Conservation (phyloP, 2,888 invertebrate genomes). For the Molorchus minor region DNA sequence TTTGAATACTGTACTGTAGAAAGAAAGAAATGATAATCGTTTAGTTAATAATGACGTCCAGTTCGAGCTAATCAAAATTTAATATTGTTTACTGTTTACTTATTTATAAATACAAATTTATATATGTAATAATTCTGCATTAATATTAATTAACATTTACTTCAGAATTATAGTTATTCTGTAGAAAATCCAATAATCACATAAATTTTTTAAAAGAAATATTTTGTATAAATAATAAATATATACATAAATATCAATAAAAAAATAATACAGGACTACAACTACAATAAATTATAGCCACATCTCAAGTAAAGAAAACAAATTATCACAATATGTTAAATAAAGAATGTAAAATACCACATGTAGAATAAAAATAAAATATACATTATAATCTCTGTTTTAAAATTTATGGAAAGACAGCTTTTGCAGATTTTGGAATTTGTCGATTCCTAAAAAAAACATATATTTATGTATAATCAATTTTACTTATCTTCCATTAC, state of each 20-base stretch:
- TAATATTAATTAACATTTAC: no score
- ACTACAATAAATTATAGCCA: slow-evolving; percentile 15
- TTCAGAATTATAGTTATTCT: no score
- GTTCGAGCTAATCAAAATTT: no score
- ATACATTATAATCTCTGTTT: slow-evolving; percentile 1
- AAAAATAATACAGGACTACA: slow-evolving; percentile 24
- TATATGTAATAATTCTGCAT: no score
- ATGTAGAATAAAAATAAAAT: slow-evolving; percentile 7
- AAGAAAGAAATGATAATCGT: no score
- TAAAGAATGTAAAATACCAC: slow-evolving; percentile 20
- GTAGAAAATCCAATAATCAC: no score
- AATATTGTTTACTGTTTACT: no score
- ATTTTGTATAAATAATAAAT: slow-evolving; percentile 23
- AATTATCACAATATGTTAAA: slow-evolving; percentile 22
- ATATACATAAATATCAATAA: slow-evolving; percentile 29
- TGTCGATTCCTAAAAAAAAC: slow-evolving; percentile 51
- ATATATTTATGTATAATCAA: neutral
- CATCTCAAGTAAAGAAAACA: slow-evolving; percentile 14
- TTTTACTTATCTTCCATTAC: neutral
- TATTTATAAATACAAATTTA: no score
- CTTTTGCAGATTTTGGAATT: slow-evolving; percentile 54
- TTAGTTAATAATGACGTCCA: no score
- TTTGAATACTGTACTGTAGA: no score
- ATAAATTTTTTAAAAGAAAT: slow-evolving; percentile 13
- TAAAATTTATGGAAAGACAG: slow-evolving; percentile 44